A percentile compares a stretch with the other conserved stretches of the same genome.
Evolutionary conservation across 1,140 invertebrate species (phyloP).

Genomic region (Physella acuta): DNA sequence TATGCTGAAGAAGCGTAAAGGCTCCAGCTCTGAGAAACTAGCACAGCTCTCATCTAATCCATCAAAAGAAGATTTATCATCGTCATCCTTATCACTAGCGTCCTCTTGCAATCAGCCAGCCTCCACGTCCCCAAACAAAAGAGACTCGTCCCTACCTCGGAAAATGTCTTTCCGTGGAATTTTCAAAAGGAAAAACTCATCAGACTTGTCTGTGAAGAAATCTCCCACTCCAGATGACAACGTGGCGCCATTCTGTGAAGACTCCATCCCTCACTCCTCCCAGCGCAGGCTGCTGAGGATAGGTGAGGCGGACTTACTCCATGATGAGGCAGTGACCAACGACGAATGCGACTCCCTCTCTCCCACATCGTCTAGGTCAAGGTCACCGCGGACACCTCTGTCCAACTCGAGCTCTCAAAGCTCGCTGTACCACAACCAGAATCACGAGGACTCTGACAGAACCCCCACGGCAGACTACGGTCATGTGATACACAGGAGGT

Average conservation of each 20-base stretch:
- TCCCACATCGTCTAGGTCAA: background rate
- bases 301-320: background rate
- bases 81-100: slow-evolving; percentile 6
- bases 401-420: background rate
- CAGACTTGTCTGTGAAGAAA: slow-evolving; percentile 25
- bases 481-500: background rate
- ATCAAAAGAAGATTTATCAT: slow-evolving; percentile 7
- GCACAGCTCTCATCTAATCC: background rate
- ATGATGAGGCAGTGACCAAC: background rate
- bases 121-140: slow-evolving; percentile 11
- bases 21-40: slow-evolving; percentile 31
- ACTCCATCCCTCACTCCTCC: slow-evolving; percentile 36
- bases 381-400: background rate
- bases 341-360: background rate
- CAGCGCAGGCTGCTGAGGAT: background rate
- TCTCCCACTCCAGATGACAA: slow-evolving; percentile 21
- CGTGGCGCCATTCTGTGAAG: too few relatives aligned
- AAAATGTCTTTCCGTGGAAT: slow-evolving; percentile 45
- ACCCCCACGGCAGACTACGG: background rate
- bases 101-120: background rate
- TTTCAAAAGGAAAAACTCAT: slow-evolving; percentile 43
- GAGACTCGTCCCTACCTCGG: slow-evolving; percentile 31
- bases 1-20: slow-evolving; percentile 44
- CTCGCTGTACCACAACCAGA: background rate
- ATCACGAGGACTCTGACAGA: slow-evolving; percentile 5